Evolutionary conservation across 2,888 invertebrate species (phyloP).

Genomic region (Lochmaea crataegi): DNA sequence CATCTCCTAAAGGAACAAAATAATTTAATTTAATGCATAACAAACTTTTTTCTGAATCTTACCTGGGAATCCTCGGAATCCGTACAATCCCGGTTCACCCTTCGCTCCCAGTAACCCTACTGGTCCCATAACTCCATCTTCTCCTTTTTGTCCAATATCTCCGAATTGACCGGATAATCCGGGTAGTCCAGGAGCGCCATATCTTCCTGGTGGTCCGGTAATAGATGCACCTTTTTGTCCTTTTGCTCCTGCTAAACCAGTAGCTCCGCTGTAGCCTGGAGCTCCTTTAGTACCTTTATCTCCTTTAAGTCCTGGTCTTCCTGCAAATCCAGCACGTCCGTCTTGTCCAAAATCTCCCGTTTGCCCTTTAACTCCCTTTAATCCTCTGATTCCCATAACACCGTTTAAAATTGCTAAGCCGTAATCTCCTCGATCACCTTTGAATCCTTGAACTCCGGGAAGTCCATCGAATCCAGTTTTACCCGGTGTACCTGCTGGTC

Average conservation of each 20-base stretch:
- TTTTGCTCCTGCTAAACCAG: slow-evolving; percentile 58
- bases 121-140: slow-evolving; percentile 56
- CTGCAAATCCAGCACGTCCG: slow-evolving; percentile 61
- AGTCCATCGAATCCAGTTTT: slow-evolving; percentile 54
- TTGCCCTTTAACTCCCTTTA: slow-evolving; percentile 63
- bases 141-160: slow-evolving; percentile 61
- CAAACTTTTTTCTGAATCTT: neutral
- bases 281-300: slow-evolving; percentile 60
- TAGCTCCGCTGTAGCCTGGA: slow-evolving; percentile 59
- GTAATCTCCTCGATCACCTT: slow-evolving; percentile 70
- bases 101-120: slow-evolving; percentile 57
- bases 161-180: slow-evolving; percentile 59
- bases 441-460: slow-evolving; percentile 61
- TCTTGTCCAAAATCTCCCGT: slow-evolving; percentile 61
- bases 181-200: slow-evolving; percentile 53
- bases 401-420: slow-evolving; percentile 69
- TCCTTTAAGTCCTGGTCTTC: slow-evolving; percentile 60
- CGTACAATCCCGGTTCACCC: slow-evolving; percentile 57
- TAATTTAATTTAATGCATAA: neutral
- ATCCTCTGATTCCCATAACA: slow-evolving; percentile 61
- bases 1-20: slow-evolving; percentile 46
- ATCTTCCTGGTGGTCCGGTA: slow-evolving; percentile 60
- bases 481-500: slow-evolving; percentile 64
- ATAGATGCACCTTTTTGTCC: slow-evolving; percentile 59
- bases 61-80: slow-evolving; percentile 55